Evolutionary conservation across 1,140 invertebrate genomes (phyloP), one percentile per base, ranked within the genome.

Genomic region (Bombyx mandarina): DNA sequence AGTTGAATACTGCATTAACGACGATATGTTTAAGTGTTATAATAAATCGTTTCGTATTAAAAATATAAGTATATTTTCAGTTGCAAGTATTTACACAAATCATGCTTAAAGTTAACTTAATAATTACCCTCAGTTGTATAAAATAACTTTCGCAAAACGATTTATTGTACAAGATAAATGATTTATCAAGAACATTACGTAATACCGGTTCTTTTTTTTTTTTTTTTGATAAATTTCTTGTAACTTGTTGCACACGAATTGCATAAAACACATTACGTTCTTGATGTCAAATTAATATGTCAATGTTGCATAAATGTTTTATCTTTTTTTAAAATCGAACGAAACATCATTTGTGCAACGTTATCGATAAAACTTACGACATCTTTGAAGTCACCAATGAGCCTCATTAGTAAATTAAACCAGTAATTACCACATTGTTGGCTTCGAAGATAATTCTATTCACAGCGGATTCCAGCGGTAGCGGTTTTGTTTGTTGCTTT

Each of bases 401-500:
- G 10, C 1, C 42, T 42, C 8, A 22, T 26, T 51, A 26, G 9
- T 51, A 7, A 22, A 26, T 35, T 26, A 22, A 18, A 26, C 26
- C 26, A 51, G 8, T 51, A 51, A 35, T 51, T 51, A 6, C 42
- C n/a, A 43, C 7, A 26, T 45, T 45, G 44, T 62, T 66, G 56
- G 55, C 62, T 63, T 50, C 54, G 52, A 63, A 45, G 10, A 54
- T 12, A 52, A 43, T 60, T 77, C 72, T 67, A 60, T 82, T 59
- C 61, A 61, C 81, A 82, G 76, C 65, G 50, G 52, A 12, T 54
- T 69, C 51, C 57, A 10, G 61, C 62, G 66, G 43, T 54, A 9
- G 45, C 50, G 64, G 59, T 57, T 60, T 68, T 61, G 58, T 72
- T 60, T 74, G 66, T 75, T 62, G 26, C 26, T 35, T 82, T 82